Evolutionary conservation across 2,888 invertebrate species (phyloP), one percentile per base, ranked within the genome.

Genomic region (Lasioglossum vierecki): DNA sequence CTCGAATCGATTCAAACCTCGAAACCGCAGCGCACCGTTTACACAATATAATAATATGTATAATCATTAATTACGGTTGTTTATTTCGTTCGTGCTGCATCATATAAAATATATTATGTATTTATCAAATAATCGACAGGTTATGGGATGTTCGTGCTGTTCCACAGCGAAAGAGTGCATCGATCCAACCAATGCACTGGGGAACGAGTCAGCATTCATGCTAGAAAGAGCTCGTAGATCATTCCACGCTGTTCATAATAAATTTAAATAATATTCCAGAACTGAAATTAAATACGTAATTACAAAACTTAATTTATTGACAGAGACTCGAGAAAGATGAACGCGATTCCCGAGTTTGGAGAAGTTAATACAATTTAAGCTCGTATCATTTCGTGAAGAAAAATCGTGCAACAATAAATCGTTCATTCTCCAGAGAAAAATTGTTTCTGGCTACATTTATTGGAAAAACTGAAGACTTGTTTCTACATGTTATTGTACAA

Each of bases 41-140:
- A 18, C 63, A 18, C 15, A 66, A 46, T 30, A 15, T n/a, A 60
- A 26, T 44, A 71, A 44, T 44, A 44, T 44, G 44, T 44, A 44
- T 30, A 46, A 46, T 71, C 46, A 26, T 71, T 71, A 71, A 71
- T 71, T 71, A 46, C 26, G 71, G 26, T 22, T 26, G 44, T 71
- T 71, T 71, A 46, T 71, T 71, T 71, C 26, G 15, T 4, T n/a
- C 41, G 41, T 13, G 22, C 41, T 13, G n/a, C 4, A 4, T 22
- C 30, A n/a, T 15, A 46, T 46, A 71, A 26, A 46, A 44, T 26
- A 26, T 44, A 46, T 71, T 22, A 44, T 13, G 18, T 6, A 26
- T 15, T 71, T 46, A 71, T 26, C 15, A 15, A 26, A 71, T 26
- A 46, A 44, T 71, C 26, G 44, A 71, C 41, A 15, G 5, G 26